Conservation (phyloP, 1,140 invertebrate species). For the Caenorhabditis inopinata region DNA sequence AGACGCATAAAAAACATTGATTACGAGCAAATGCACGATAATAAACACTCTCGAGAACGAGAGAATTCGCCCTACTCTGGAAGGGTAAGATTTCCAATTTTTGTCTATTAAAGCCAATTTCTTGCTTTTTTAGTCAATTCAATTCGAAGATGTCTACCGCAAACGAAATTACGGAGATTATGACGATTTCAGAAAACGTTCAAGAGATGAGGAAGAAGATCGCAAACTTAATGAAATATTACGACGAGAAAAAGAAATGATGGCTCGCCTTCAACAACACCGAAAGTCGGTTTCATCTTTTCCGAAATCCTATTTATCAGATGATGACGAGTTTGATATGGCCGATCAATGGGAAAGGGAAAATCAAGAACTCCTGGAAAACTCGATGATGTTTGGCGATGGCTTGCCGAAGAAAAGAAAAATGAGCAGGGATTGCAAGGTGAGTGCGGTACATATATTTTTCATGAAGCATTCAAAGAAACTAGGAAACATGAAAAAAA, state of each 20-base stretch:
- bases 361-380: neutral
- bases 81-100: neutral
- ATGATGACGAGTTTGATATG: neutral
- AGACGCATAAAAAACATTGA: too few relatives aligned
- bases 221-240: neutral
- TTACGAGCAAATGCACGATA: neutral
- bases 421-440: neutral
- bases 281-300: neutral
- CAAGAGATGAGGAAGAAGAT: too few relatives aligned
- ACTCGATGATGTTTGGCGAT: constrained; percentile 14
- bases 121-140: neutral
- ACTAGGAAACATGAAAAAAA: too few relatives aligned
- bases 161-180: neutral
- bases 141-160: neutral
- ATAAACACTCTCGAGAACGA: neutral
- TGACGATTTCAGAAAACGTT: neutral
- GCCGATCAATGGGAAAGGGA: neutral
- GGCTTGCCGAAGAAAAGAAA: neutral
- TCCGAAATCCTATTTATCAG: neutral
- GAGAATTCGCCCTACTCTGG: neutral
- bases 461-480: too few relatives aligned
- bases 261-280: neutral
- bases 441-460: neutral
- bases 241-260: neutral
- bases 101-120: neutral